Base-by-base conservation (phyloP, 1,140 invertebrate species). In the Brachionus rotundiformis region DNA sequence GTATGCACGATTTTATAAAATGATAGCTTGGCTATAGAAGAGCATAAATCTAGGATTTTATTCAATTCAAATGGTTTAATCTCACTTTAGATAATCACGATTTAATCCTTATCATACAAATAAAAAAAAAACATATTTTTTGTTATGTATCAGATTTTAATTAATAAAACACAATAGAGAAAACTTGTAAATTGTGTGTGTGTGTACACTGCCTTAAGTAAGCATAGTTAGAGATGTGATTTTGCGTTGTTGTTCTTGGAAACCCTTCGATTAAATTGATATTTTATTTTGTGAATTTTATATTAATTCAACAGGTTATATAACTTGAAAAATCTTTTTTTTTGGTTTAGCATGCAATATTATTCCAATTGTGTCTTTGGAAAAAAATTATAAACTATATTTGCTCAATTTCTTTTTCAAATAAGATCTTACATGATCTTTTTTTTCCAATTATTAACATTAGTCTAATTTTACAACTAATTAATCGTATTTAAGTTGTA, bases 61-160 rank as follows among this genome's bases (percentile, higher is more conserved):
- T 63, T 29, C 29, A 29, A 63, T 63, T 63, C 13, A 63, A 63
- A 63, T 63, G 25, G 25, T 63, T 63, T 63, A 63, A 63, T 63
- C 61, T 63, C 27, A 63, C 61, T 63, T 63, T 10, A 63, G 61
- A 63, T 63, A 63, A 63, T 63, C 59, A 63, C 23, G 25, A 63
- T 54, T 54, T 54, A 54, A 54, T 54, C 47, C 47, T 54, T 54
- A 54, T 54, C 47, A 54, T 54, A 54, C n/a, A 54, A 54, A n/a
- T 54, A 25, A 8, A 54, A 54, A 49, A 49, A 54, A 54, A 54
- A 54, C 47, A 54, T 54, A 54, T 54, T 54, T 54, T 54, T 54
- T 54, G 47, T 19, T 54, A 54, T 54, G 47, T 54, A 25, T 54
- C 47, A 19, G 47, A 23, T 54, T 54, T 54, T 54, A 54, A 54